phyloP scores from a whole-genome alignment of 2,113 vertebrate genomes.

The Haliaeetus leucogaster region DNA sequence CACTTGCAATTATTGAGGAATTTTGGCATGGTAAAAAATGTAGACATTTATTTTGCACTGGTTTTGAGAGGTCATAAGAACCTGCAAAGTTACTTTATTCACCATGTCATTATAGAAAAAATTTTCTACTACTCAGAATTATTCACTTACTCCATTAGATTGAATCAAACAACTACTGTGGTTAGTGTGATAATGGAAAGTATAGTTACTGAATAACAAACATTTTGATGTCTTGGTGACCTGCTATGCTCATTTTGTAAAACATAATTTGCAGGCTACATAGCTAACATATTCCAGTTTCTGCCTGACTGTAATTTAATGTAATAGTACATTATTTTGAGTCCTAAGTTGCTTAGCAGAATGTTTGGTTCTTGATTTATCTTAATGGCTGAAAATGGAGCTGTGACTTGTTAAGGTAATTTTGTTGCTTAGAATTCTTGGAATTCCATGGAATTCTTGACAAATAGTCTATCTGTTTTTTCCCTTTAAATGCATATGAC shows the following conservation, averaged over 20 bases:
- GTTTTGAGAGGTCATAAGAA: neutral
- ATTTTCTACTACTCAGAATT: neutral
- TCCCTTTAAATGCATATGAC: neutral
- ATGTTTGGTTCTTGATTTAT: conserved; percentile 52
- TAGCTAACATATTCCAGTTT: conserved; percentile 50
- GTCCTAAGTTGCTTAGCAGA: conserved; percentile 49
- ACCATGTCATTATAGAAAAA: neutral
- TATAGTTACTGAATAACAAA: neutral
- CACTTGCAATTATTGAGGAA: neutral
- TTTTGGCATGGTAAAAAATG: neutral
- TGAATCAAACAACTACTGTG: neutral
- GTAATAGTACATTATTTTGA: conserved; percentile 55
- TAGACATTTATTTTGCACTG: neutral
- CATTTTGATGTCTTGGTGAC: neutral
- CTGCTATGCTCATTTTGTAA: conserved; percentile 39
- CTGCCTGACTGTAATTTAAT: conserved; percentile 48
- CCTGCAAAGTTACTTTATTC: neutral
- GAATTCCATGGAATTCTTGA: neutral
- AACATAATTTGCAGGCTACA: conserved; percentile 15
- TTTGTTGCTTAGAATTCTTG: neutral
- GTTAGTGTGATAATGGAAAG: neutral
- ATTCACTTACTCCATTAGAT: neutral
- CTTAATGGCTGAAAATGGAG: conserved; percentile 31
- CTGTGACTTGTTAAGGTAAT: conserved; percentile 45
- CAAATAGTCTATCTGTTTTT: neutral